Base-by-base conservation (phyloP, 2,113 vertebrate genomes). In the Salvelinus fontinalis region DNA sequence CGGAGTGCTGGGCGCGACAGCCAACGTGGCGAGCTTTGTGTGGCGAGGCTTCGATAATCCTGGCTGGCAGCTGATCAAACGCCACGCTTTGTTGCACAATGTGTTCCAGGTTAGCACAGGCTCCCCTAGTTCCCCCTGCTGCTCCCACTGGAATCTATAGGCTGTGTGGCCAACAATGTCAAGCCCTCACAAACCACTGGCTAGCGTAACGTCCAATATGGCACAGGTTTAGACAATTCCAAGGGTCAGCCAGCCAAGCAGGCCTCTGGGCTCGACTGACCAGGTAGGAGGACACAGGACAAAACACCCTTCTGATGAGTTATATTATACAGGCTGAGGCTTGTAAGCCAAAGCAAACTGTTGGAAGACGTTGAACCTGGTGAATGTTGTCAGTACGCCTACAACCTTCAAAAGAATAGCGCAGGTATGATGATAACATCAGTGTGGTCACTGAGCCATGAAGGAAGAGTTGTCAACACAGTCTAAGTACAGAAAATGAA, bases 1-100 rank as follows among this genome's bases (percentile, higher is more conserved):
- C 62, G 34, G 31, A 16, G 26, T 8, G 60, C 31, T 64, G 59
- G 73, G 26, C 66, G 26, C 31, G 57, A 74, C 67, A 44, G 14
- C 71, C 75, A 75, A 72, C 64, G 71, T 64, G 66, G 75, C 20
- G 60, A 9, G 9, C 39, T 80, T 24, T 74, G 26, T 76, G 68
- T 29, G 20, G 75, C 27, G 74, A 66, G 49, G 66, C 79, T 77
- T 81, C 34, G 3, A 44, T 88, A 84, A 87, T 85, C 82, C 80
- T 68, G 60, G 18, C 80, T 89, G 83, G 83, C 84, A 80, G 44
- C 72, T 68, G 80, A 87, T 86, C 84, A 85, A 69, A 80, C 75
- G 1, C 54, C 20, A 44, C 39, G 76, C 71, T 62, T 64, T 29
- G 54, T 59, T 78, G 57, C 54, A 76, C 73, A 57, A 20, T 14